A percentile compares a stretch with the other conserved stretches of the same genome.
phyloP scores from a whole-genome alignment of 2,888 invertebrate genomes.

The Octonoba sinensis region DNA sequence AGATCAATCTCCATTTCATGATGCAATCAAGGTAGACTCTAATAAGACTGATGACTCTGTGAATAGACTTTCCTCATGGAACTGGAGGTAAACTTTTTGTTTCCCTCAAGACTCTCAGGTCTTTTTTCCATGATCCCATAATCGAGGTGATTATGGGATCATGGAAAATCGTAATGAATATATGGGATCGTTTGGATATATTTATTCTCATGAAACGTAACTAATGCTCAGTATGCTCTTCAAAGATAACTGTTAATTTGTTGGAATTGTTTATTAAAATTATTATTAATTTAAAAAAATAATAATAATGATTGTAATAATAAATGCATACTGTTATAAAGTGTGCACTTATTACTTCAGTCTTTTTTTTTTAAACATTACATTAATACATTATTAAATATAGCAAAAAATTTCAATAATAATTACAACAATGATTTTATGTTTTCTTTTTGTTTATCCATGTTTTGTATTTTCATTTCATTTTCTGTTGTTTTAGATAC shows the following conservation, averaged over 20 bases:
- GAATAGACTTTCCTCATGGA: constrained; percentile 37
- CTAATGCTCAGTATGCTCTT: too few species aligned
- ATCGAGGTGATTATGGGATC: too few species aligned
- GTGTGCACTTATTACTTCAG: too few species aligned
- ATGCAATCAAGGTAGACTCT: neutral
- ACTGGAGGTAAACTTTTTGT: constrained; percentile 45
- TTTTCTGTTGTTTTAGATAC: constrained; percentile 13
- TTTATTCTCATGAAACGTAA: too few species aligned
- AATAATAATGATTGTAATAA: too few species aligned
- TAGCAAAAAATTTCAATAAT: neutral
- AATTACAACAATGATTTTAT: neutral
- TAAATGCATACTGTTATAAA: too few species aligned
- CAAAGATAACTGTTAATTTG: too few species aligned
- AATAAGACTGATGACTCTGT: constrained; percentile 18
- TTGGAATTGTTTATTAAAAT: too few species aligned
- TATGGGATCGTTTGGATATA: too few species aligned
- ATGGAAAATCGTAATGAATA: too few species aligned
- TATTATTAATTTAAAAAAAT: too few species aligned
- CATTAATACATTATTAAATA: neutral
- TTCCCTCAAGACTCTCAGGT: neutral
- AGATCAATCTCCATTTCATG: constrained; percentile 51
- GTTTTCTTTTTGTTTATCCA: neutral
- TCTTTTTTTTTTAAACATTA: too few species aligned
- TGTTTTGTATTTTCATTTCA: neutral
- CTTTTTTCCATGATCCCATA: neutral